Percentiles rank a stretch among this genome's conserved stretches.
Evolutionary conservation across 2,113 vertebrate species (phyloP).

Genomic region (Prionailurus bengalensis): DNA sequence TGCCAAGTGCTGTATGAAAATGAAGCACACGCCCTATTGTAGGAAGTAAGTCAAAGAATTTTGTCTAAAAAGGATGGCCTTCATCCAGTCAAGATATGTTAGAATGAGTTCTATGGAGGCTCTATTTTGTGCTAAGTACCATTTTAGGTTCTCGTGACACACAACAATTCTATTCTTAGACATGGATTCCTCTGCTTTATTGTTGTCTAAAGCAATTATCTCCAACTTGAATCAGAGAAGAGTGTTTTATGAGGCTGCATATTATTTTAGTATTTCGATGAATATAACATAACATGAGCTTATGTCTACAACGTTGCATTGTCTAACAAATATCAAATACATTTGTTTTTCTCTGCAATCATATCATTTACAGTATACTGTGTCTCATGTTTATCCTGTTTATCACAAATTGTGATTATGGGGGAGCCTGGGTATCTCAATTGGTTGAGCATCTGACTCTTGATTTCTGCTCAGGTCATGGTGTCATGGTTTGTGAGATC

Average conservation of each 20-base stretch:
- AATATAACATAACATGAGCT: not conserved
- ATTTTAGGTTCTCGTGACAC: not conserved
- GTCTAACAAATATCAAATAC: not conserved
- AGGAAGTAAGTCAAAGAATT: not conserved
- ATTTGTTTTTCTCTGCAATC: not conserved
- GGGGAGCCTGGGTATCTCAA: too few relatives aligned
- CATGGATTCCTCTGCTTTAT: not conserved
- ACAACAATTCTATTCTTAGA: not conserved
- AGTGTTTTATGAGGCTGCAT: not conserved
- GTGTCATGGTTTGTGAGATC: too few relatives aligned
- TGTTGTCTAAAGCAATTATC: not conserved
- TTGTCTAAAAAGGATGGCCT: not conserved
- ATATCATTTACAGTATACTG: not conserved
- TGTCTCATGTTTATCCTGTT: not conserved
- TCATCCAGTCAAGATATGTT: not conserved
- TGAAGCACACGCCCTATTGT: not conserved
- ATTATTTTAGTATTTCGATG: not conserved
- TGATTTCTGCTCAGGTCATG: too few relatives aligned
- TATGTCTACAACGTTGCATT: not conserved
- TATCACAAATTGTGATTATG: not conserved
- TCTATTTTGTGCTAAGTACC: not conserved
- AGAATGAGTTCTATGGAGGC: not conserved
- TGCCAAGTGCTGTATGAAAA: not conserved
- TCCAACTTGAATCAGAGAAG: not conserved
- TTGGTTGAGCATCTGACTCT: too few relatives aligned